Base-by-base conservation (phyloP, 92 coral and sea anemone species). In the Paramuricea clavata region DNA sequence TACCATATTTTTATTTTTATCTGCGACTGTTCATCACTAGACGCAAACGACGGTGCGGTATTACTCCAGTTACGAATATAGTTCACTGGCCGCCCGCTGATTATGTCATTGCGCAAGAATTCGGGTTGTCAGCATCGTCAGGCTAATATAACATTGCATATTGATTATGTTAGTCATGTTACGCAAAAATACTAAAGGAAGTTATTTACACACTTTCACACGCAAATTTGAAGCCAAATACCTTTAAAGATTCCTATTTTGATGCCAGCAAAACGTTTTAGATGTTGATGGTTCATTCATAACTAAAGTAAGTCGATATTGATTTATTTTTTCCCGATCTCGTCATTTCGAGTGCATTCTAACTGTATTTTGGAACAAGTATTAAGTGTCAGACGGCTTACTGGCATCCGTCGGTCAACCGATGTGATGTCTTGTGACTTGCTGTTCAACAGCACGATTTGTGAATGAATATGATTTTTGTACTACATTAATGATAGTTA, bases 111-210 rank as follows among this genome's bases (percentile, higher is more conserved):
- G 26, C 62, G 62, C 62, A 54, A 54, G 4, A 19, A 21, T 54
- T 21, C 25, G 62, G 62, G 62, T 54, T 54, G 23, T 54, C 19
- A 10, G 23, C 44, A 19, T 54, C 6, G 11, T 54, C 62, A 54
- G 62, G 62, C 26, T 54, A 54, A 19, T 54, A 54, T 54, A 17
- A 54, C 62, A 19, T 54, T 54, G 26, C 23, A 54, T 54, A 21
- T n/a, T n/a, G n/a, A 47, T 47, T 47, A 47, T 1, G 19, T 2
- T 3, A 2, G 8, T 36, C 8, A 2, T 47, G 1, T 17, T 12
- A 47, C 68, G 68, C 68, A 60, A 60, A 60, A 60, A 0, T 57
- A 19, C n/a, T n/a, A n/a, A 54, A 23, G 65, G 65, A 57, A 57
- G 65, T 57, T 19, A 8, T 36, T 36, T 36, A 36, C 8, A 36